phyloP scores from a whole-genome alignment of 2,888 invertebrate species.

The Nomada goodeniana region DNA sequence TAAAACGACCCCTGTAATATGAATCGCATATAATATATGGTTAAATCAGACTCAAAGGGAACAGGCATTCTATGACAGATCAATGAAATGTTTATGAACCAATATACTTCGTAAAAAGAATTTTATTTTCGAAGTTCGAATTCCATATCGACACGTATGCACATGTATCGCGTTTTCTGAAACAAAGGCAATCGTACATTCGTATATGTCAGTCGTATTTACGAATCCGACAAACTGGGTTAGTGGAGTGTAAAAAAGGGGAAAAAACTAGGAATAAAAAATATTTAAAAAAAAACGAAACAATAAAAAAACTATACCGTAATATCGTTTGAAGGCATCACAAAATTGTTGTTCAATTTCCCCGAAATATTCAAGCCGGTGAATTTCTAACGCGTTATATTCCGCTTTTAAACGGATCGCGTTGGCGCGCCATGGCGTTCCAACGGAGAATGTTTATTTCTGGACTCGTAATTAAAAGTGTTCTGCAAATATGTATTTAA shows the following conservation, averaged over 20 bases:
- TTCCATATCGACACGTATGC: not conserved
- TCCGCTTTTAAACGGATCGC: not conserved
- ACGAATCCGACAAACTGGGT: constrained; percentile 8
- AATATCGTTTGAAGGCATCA: constrained; percentile 26
- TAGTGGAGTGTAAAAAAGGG: not conserved
- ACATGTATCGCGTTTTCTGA: constrained; percentile 19
- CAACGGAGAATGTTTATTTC: constrained; percentile 21
- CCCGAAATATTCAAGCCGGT: not conserved
- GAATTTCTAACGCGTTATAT: not conserved
- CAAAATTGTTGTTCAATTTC: constrained; percentile 24
- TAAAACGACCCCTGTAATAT: not conserved
- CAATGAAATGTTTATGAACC: not conserved
- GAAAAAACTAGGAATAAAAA: not conserved
- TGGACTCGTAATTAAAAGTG: constrained; percentile 35
- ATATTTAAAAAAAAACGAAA: not conserved
- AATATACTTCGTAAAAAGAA: constrained; percentile 1
- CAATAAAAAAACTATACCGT: not conserved
- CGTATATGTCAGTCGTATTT: not conserved
- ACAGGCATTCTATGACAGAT: not conserved
- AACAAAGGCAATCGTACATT: constrained; percentile 2
- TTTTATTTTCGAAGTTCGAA: constrained; percentile 30
- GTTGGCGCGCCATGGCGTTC: not conserved
- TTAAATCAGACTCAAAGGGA: not conserved
- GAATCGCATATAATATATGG: not conserved
- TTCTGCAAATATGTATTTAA: constrained; percentile 26